phyloP scores from a whole-genome alignment of 2,888 invertebrate genomes.

The Eulithis testata region DNA sequence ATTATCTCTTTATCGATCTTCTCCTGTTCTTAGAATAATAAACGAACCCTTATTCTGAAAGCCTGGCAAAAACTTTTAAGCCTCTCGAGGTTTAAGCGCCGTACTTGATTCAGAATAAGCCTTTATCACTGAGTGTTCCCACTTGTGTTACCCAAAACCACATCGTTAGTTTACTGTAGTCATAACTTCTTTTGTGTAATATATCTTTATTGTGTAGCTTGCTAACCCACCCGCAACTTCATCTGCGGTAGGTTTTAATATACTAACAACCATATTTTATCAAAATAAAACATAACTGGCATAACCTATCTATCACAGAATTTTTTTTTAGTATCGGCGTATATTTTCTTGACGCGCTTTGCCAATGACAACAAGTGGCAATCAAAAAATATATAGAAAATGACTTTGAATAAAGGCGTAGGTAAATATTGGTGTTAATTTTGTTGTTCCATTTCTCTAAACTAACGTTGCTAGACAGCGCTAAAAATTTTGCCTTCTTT shows the following conservation, averaged over 20 bases:
- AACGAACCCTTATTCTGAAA: conserved; percentile 19
- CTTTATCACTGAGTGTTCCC: conserved; percentile 35
- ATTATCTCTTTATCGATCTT: neutral
- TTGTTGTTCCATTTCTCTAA: too few relatives aligned
- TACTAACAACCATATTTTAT: too few relatives aligned
- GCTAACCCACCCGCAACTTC: too few relatives aligned
- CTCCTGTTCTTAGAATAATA: conserved; percentile 18
- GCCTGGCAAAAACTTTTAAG: conserved; percentile 27
- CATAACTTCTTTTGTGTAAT: conserved; percentile 40
- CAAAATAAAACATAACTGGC: neutral
- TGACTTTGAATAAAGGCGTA: too few relatives aligned
- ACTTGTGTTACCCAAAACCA: conserved; percentile 40
- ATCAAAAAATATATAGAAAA: too few relatives aligned
- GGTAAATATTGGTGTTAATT: too few relatives aligned
- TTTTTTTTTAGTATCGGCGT: too few relatives aligned
- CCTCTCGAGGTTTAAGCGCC: conserved; percentile 37
- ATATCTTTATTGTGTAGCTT: conserved; percentile 40
- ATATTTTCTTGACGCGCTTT: neutral
- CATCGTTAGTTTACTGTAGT: conserved; percentile 40
- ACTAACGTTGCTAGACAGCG: too few relatives aligned
- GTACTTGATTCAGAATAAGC: conserved; percentile 38
- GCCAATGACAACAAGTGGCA: too few relatives aligned
- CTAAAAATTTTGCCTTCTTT: too few relatives aligned
- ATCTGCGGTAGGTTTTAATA: too few relatives aligned
- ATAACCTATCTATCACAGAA: too few relatives aligned